These are phyloP conservation scores for Meteorus cinctellus DNA, from an alignment of 2,888 invertebrate species.

Conservation along the genomic window DNA sequence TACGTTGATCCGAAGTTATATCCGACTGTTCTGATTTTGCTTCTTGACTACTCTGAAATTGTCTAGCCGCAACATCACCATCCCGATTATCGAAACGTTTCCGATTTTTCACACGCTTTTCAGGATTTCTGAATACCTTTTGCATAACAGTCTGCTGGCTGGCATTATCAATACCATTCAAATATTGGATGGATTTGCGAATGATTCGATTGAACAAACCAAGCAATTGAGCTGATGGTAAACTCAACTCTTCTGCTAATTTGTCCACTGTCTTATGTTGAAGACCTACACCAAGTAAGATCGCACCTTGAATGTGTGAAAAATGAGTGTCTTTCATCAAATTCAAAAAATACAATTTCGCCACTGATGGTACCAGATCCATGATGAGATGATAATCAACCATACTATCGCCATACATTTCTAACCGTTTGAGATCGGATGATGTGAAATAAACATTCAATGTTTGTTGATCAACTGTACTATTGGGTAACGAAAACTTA, in stretches of 20 bases:
- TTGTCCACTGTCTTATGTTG: slow-evolving; percentile 94
- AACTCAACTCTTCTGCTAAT: slow-evolving; percentile 86
- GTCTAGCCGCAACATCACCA: slow-evolving; percentile 59
- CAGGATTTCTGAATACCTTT: slow-evolving; percentile 84
- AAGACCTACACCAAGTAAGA: slow-evolving; percentile 91
- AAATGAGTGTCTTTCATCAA: slow-evolving; percentile 80
- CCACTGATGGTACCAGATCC: slow-evolving; percentile 87
- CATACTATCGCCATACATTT: slow-evolving; percentile 92
- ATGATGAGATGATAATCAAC: slow-evolving; percentile 94
- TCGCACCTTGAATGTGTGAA: slow-evolving; percentile 90
- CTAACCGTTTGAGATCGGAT: slow-evolving; percentile 90
- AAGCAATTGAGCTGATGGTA: slow-evolving; percentile 87
- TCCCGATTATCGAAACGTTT: slow-evolving; percentile 71
- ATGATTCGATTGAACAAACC: slow-evolving; percentile 91
- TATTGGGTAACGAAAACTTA: slow-evolving; percentile 73
- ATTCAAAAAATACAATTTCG: slow-evolving; percentile 85
- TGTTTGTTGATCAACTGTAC: slow-evolving; percentile 78
- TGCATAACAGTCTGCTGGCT: slow-evolving; percentile 81
- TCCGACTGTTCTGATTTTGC: slow-evolving; percentile 80
- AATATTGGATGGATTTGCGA: slow-evolving; percentile 75
- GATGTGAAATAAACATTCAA: slow-evolving; percentile 83
- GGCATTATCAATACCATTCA: slow-evolving; percentile 80
- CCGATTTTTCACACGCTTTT: slow-evolving; percentile 85
- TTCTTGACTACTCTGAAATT: no score
- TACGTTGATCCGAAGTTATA: slow-evolving; percentile 86